Evolutionary conservation across 2,113 vertebrate species (phyloP), one percentile per base, ranked within the genome.

Genomic region (Erinaceus europaeus): DNA sequence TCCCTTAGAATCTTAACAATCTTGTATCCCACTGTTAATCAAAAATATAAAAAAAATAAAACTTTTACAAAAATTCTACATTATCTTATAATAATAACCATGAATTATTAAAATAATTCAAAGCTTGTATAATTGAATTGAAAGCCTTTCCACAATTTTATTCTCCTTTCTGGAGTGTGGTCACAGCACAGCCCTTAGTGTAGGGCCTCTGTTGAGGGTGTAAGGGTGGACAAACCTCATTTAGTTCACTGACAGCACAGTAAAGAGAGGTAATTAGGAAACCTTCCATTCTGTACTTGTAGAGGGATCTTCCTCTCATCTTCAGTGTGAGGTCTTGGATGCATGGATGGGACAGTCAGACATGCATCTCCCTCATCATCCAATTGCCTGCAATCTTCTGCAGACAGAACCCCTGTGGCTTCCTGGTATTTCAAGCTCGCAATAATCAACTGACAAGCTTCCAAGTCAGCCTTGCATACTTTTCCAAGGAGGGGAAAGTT

Each of bases 401-500:
- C 96, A 36, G 84, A 96, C 79, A 55, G 96, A 36, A 90, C 92
- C 95, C 93, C 92, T 93, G 94, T 96, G 52, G 84, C 75, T 7
- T 97, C 97, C 76, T 96, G 97, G 88, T 98, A 93, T 91, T 98
- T 97, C 89, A 98, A 96, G 23, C 96, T 97, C 88, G 93, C 97
- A 62, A 98, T 82, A 87, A 98, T 97, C 64, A 99, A 93, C 94
- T 96, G 98, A 94, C 98, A 99, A 4, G 98, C 97, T 95, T 99
- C 98, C 95, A 98, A 95, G 96, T 99, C 98, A 6, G 98, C 98
- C 93, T 98, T 98, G 97, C 98, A 99, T 92, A 99, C 97, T 93
- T 96, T 97, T 82, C 97, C 97, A 92, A 98, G 94, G 84, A 97
- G 96, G 0, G 97, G 97, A 91, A 97, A 98, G 86, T 96, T 74